A percentile compares a stretch with the other conserved stretches of the same genome.
These are phyloP conservation scores for Cantharis rustica DNA, from an alignment of 2,888 invertebrate species.

Conservation along the genomic window DNA sequence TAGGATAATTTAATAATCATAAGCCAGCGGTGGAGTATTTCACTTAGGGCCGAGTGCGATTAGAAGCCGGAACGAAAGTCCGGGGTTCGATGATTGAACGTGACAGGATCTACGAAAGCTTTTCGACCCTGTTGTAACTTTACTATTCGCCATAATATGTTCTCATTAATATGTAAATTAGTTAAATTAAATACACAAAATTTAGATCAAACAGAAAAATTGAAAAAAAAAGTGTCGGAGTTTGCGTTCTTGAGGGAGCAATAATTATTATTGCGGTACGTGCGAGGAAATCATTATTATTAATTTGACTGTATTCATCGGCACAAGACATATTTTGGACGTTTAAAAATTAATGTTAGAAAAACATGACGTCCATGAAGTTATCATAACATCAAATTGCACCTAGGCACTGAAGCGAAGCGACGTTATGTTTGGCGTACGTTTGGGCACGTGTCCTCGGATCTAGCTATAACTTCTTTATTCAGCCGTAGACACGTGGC, in stretches of 20 bases:
- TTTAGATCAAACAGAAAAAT: not conserved
- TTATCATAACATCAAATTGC: constrained; percentile 27
- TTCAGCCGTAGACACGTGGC: constrained; percentile 54
- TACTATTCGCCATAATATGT: not conserved
- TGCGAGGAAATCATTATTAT: not conserved
- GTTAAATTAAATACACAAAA: not conserved
- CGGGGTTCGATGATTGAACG: constrained; percentile 31
- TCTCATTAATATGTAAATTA: constrained; percentile 1
- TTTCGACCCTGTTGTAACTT: constrained; percentile 1
- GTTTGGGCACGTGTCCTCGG: constrained; percentile 52
- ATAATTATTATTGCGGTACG: not conserved
- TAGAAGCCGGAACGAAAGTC: constrained; percentile 33
- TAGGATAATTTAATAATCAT: constrained; percentile 49
- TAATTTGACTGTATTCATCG: not conserved
- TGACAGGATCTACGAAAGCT: constrained; percentile 17
- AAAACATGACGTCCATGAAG: constrained; percentile 26
- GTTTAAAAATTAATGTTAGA: constrained; percentile 22
- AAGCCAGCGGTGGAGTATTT: constrained; percentile 37
- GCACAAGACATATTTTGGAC: not conserved
- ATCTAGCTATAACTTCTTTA: constrained; percentile 52
- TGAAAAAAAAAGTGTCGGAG: not conserved
- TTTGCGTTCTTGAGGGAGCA: not conserved
- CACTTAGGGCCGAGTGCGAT: constrained; percentile 31
- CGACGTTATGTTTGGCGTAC: constrained; percentile 46
- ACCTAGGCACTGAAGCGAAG: constrained; percentile 53